A percentile compares a stretch with the other conserved stretches of the same genome.
Conservation (phyloP, 2,797 vertebrate genomes). For the Trachops cirrhosus region DNA sequence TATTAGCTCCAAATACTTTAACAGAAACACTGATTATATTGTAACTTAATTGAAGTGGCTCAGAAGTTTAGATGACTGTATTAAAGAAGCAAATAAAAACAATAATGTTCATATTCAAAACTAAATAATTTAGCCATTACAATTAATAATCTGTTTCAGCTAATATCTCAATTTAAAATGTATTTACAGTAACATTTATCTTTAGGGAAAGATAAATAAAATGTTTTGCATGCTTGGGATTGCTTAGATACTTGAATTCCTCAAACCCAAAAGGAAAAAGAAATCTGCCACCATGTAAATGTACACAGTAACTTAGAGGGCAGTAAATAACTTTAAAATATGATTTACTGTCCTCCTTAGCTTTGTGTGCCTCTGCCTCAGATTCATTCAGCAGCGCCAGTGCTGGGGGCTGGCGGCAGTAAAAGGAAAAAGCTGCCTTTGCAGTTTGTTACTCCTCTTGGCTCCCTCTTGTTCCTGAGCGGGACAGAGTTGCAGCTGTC, state of each 20-base stretch:
- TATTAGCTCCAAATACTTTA: neutral
- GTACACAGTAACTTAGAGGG: neutral
- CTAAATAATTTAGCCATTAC: neutral
- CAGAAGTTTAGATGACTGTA: conserved; percentile 13
- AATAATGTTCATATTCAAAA: conserved; percentile 35
- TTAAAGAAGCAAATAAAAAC: neutral
- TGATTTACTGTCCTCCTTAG: neutral
- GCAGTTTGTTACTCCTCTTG: neutral
- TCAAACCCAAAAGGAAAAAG: neutral
- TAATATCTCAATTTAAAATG: neutral
- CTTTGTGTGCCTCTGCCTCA: neutral
- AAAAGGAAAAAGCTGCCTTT: neutral
- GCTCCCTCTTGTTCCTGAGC: neutral
- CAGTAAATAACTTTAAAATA: neutral
- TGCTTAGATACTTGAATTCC: neutral
- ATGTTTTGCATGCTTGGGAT: neutral
- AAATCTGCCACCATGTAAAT: neutral
- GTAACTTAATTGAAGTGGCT: conserved; percentile 3
- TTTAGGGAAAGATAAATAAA: neutral
- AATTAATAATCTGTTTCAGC: neutral
- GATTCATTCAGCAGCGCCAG: neutral
- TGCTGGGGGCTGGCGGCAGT: neutral
- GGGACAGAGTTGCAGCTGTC: neutral
- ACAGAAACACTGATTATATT: conserved; percentile 45
- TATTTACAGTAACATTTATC: neutral